Evolutionary conservation across 2,113 vertebrate species (phyloP), one percentile per base, ranked within the genome.

Genomic region (Melanerpes aurifrons): DNA sequence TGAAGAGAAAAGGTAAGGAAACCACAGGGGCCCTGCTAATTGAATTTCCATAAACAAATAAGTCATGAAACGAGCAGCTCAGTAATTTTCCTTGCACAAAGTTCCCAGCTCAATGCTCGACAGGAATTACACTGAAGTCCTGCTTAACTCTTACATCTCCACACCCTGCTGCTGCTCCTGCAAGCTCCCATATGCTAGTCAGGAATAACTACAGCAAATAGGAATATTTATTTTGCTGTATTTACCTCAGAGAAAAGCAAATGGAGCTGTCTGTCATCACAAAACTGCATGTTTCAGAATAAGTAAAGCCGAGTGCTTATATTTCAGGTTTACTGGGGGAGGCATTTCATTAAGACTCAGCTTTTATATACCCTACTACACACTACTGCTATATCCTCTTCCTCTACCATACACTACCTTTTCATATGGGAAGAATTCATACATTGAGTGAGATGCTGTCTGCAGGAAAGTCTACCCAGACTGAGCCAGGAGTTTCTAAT

Each of bases 21-120:
- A 87, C 96, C 84, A 86, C 91, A 95, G 96, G 94, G 85, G 77
- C 58, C 10, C 5, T 26, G 73, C 75, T 95, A 97, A 98, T 97
- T 97, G 96, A 97, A 97, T 97, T 96, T 95, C 89, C 91, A 88
- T 95, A 97, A 97, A 97, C 95, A 97, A 96, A 80, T 92, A 96
- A 96, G 89, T 87, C 96, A 89, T 93, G 97, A 96, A 95, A 92
- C 59, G 96, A 97, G 90, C 94, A 94, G 92, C 95, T 93, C 93
- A 25, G 32, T 94, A 96, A 50, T 96, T 95, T 96, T 93, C 89
- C 92, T 94, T 9, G n/a, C 93, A 87, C 76, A 35, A 93, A 97
- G 88, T 86, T 97, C 97, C 97, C 82, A 57, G 77, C 48, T 74
- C 86, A 96, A 82, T 69, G 88, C 90, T 96, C 91, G 83, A 87